A percentile compares a stretch with the other conserved stretches of the same genome.
These are phyloP conservation scores for Chiloscyllium punctatum DNA, from an alignment of 2,797 vertebrate species.

Conservation along the genomic window DNA sequence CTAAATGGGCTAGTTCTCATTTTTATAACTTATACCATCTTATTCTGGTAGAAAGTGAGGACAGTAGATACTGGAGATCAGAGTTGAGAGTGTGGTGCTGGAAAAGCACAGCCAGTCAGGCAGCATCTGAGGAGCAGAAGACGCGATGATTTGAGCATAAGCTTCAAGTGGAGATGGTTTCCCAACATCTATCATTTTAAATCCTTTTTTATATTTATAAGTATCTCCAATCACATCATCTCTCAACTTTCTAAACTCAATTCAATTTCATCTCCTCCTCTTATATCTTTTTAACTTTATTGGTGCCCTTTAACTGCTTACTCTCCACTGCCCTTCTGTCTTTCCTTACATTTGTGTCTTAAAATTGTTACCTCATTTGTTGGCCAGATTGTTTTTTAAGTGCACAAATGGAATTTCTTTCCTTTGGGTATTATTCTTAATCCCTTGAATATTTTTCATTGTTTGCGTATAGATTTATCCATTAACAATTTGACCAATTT, in stretches of 20 bases:
- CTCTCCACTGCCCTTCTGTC: not conserved
- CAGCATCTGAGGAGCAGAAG: no score
- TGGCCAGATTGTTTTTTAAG: not conserved
- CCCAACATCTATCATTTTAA: no score
- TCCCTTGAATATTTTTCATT: not conserved
- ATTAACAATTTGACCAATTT: not conserved
- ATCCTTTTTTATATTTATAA: not conserved
- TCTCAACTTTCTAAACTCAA: not conserved
- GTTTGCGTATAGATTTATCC: not conserved
- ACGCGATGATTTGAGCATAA: no score
- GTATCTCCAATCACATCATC: not conserved
- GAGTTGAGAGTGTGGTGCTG: no score
- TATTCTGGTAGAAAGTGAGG: not conserved
- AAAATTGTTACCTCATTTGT: not conserved
- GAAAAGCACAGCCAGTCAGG: no score
- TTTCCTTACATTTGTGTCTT: not conserved
- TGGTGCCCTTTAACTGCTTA: not conserved
- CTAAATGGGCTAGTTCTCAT: no score
- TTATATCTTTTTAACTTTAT: not conserved
- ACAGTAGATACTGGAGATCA: no score
- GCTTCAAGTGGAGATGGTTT: no score
- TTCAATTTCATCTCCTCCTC: not conserved
- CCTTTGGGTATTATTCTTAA: not conserved
- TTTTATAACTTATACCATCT: not conserved
- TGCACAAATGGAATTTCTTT: not conserved